Conservation (phyloP, 2,797 vertebrate genomes). For the Pteronotus mesoamericanus region DNA sequence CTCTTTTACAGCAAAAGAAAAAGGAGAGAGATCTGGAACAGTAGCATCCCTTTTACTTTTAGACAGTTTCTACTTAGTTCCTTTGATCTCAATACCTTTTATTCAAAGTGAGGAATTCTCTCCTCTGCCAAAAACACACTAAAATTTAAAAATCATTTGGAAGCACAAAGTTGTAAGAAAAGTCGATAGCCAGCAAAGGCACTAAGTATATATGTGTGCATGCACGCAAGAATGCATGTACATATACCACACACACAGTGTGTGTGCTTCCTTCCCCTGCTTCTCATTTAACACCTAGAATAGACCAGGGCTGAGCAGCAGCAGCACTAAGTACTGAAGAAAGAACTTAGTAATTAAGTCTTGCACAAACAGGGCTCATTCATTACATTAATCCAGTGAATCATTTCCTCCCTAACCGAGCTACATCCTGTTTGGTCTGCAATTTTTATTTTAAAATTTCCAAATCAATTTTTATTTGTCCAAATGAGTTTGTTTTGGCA, state of each 20-base stretch:
- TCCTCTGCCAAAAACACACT: constrained; percentile 61
- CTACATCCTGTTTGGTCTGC: constrained; percentile 71
- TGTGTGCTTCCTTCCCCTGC: neutral
- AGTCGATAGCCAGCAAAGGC: constrained; percentile 50
- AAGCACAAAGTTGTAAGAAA: constrained; percentile 54
- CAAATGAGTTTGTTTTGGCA: constrained; percentile 69
- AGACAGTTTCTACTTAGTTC: constrained; percentile 12
- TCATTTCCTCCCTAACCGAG: constrained; percentile 69
- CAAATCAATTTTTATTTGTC: constrained; percentile 67
- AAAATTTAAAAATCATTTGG: constrained; percentile 63
- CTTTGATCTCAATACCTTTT: constrained; percentile 53
- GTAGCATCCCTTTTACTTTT: neutral
- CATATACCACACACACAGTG: neutral
- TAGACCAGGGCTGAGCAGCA: constrained; percentile 6
- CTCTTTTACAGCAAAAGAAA: constrained; percentile 26
- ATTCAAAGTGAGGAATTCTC: constrained; percentile 41
- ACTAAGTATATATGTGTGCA: constrained; percentile 17
- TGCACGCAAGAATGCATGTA: neutral
- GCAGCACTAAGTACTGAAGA: constrained; percentile 27
- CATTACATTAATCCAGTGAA: constrained; percentile 69
- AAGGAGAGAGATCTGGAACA: neutral
- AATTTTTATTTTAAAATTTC: constrained; percentile 71
- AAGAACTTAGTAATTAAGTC: constrained; percentile 50
- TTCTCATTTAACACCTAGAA: constrained; percentile 38
- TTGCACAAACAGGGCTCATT: constrained; percentile 67